Percentiles rank a stretch among this genome's conserved stretches.
Conservation (phyloP, 1,140 invertebrate species). For the Lanistes nyassanus region DNA sequence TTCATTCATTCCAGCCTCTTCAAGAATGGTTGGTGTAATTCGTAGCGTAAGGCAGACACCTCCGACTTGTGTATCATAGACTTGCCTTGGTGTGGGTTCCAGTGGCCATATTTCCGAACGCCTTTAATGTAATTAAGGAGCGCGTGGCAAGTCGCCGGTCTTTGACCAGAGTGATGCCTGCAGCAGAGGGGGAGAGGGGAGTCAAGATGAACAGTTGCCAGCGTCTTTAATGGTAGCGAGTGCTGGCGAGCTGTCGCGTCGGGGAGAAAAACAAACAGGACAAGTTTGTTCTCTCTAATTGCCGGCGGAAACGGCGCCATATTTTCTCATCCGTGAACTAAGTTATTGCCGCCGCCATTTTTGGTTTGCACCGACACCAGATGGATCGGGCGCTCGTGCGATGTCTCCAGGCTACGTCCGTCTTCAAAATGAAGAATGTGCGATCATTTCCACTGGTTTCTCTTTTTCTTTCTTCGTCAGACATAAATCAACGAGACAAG, state of each 20-base stretch:
- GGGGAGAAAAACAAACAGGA: slow-evolving; percentile 22
- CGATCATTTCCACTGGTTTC: not conserved
- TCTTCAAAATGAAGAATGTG: no score
- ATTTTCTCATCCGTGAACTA: not conserved
- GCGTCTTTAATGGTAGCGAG: slow-evolving; percentile 14
- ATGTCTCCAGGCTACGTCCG: no score
- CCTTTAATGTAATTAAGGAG: slow-evolving; percentile 25
- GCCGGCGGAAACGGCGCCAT: slow-evolving; percentile 16
- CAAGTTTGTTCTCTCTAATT: slow-evolving; percentile 26
- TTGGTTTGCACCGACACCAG: slow-evolving; percentile 2
- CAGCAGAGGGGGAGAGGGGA: not conserved
- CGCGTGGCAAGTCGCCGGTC: not conserved
- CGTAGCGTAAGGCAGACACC: no score
- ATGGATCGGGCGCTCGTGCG: not conserved
- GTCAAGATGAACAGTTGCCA: slow-evolving; percentile 23
- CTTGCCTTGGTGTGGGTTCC: not conserved
- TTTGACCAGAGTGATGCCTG: not conserved
- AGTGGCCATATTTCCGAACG: slow-evolving; percentile 20
- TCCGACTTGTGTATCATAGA: no score
- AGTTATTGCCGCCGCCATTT: slow-evolving; percentile 3
- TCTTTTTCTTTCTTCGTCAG: not conserved
- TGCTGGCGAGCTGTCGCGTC: not conserved
- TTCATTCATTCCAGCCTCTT: no score
- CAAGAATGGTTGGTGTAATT: no score
- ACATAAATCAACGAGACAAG: no score